Conservation (phyloP, 2,888 invertebrate genomes). For the Meghimatium bilineatum region DNA sequence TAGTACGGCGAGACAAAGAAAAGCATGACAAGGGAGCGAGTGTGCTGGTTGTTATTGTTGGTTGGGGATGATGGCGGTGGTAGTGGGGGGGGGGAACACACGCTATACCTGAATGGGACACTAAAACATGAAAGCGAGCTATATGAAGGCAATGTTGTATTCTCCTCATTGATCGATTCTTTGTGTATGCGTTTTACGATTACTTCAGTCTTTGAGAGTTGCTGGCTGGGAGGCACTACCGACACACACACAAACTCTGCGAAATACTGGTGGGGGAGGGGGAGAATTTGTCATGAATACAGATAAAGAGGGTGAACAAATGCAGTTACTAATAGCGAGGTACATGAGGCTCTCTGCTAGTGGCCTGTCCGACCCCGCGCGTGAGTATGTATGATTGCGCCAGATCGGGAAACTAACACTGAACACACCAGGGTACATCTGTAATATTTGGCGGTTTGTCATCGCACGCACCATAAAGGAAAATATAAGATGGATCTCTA, state of each 20-base stretch:
- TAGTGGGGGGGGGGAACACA: not conserved
- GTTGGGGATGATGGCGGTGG: not conserved
- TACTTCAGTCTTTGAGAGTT: constrained; percentile 24
- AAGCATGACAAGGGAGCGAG: not conserved
- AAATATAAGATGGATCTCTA: not conserved
- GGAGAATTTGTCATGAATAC: not conserved
- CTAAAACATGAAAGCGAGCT: constrained; percentile 29
- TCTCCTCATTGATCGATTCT: constrained; percentile 13
- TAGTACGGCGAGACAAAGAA: not conserved
- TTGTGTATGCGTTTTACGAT: constrained; percentile 5
- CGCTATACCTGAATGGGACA: constrained; percentile 6
- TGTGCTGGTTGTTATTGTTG: not conserved
- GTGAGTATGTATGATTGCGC: constrained; percentile 18
- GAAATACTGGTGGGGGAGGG: not conserved
- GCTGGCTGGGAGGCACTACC: not conserved
- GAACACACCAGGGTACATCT: not conserved
- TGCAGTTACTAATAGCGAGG: constrained; percentile 14
- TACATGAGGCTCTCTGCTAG: not conserved
- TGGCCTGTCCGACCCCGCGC: not conserved
- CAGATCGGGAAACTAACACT: not conserved
- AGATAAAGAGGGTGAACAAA: not conserved
- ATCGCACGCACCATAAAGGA: not conserved
- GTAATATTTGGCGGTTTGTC: not conserved
- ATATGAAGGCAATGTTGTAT: not conserved
- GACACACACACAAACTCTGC: not conserved